Conservation (phyloP, 2,888 invertebrate genomes). For the Spisula subtruncata region DNA sequence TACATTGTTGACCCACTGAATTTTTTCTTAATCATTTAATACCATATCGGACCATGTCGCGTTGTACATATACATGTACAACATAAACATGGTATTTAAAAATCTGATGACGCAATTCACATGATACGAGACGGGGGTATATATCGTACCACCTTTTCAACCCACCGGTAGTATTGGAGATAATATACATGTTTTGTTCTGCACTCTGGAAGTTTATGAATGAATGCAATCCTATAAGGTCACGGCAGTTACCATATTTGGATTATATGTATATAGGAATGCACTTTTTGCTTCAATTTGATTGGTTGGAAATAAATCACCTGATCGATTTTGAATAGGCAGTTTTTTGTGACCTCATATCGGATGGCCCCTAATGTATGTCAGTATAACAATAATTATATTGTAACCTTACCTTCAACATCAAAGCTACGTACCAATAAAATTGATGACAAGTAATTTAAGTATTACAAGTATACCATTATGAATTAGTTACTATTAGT, state of each 20-base stretch:
- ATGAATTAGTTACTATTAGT: too few relatives aligned
- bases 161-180: neutral
- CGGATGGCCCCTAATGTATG: neutral
- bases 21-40: neutral
- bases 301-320: constrained; percentile 1
- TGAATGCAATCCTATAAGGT: neutral
- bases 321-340: neutral
- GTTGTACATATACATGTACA: neutral
- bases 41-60: neutral
- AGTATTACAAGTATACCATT: too few relatives aligned
- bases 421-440: too few relatives aligned
- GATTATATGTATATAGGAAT: neutral
- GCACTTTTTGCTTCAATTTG: neutral
- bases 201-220: neutral
- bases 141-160: neutral
- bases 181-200: neutral
- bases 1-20: neutral
- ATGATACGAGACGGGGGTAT: neutral
- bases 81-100: neutral
- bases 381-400: too few relatives aligned
- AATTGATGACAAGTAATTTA: too few relatives aligned
- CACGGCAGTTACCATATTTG: neutral
- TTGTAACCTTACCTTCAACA: too few relatives aligned
- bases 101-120: neutral
- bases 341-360: neutral